Evolutionary conservation across 1,140 invertebrate species (phyloP), one percentile per base, ranked within the genome.

Genomic region (Achatina immaculata): DNA sequence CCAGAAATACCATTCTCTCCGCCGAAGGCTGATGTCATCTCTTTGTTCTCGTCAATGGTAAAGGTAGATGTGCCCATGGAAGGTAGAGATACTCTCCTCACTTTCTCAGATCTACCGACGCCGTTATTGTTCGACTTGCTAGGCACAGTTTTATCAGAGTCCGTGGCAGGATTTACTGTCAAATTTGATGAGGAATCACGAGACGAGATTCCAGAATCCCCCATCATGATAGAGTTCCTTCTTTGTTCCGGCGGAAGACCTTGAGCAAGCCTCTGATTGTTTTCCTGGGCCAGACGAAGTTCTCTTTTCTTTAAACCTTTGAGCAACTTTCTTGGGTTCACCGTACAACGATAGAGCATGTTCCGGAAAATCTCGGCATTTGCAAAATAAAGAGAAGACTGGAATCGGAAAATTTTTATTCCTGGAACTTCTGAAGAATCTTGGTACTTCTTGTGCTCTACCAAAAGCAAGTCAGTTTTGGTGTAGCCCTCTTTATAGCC

Each of bases 351-450:
- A 73, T 90, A 89, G 28, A 90, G 83, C 31, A 78, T 85, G 73
- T 77, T 89, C 51, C 86, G 85, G 82, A 93, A 93, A 34, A 90
- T 89, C 84, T 92, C 92, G 0, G 91, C 90, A 84, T 92, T 93
- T 1, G 90, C 92, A 83, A 91, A 93, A 83, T 92, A 93, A n/a
- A 93, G 72, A 28, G 91, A 90, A 28, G 91, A 88, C 55, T 92
- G 89, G 82, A 92, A 92, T 36, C 90, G 88, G 85, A 92, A 92
- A 9, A 93, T 88, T 76, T 90, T 91, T 19, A 92, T 84, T 21
- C 91, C 90, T 9, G 88, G 87, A 58, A 80, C 48, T 68, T 82
- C 81, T 11, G 38, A 73, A 58, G 80, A 78, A 38, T 82, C 81
- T 51, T 19, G 71, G 34, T 83, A 85, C 62, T 77, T 76, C 51